Evolutionary conservation across 35 echinoderm and acorn worm species (phyloP).

Genomic region (Ophiothrix spiculata): DNA sequence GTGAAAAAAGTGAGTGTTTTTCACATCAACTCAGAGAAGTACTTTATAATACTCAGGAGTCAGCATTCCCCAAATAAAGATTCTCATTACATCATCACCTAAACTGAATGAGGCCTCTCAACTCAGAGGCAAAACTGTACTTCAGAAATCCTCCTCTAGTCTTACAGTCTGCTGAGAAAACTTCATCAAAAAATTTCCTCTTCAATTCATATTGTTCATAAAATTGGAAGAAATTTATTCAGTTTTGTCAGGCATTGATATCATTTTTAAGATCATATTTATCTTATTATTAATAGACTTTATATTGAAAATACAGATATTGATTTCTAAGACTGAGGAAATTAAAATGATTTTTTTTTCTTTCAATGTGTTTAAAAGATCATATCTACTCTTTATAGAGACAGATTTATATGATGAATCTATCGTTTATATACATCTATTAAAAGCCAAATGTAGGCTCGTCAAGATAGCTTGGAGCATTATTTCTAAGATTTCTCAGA

Average conservation of each 20-base stretch:
- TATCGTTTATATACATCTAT: no score
- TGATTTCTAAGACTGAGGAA: no score
- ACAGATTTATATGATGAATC: background rate
- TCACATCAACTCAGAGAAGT: background rate
- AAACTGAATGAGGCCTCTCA: background rate
- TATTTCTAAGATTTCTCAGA: no score
- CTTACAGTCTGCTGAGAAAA: background rate
- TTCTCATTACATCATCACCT: background rate
- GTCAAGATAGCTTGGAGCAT: no score
- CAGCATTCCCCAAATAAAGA: background rate
- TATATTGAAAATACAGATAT: no score
- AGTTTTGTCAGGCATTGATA: background rate
- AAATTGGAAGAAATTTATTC: constrained; percentile 1
- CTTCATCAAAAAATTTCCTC: background rate
- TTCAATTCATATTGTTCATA: background rate
- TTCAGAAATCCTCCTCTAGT: no score
- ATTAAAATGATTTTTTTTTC: no score
- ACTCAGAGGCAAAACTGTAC: background rate
- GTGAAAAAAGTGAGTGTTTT: background rate
- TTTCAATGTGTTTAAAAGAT: background rate
- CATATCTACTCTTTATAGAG: background rate
- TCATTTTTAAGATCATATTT: background rate
- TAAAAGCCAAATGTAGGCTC: background rate
- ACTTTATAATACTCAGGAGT: background rate
- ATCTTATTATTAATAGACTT: no score